A percentile compares a stretch with the other conserved stretches of the same genome.
Evolutionary conservation across 2,888 invertebrate species (phyloP).

Genomic region (Synergus itoensis): DNA sequence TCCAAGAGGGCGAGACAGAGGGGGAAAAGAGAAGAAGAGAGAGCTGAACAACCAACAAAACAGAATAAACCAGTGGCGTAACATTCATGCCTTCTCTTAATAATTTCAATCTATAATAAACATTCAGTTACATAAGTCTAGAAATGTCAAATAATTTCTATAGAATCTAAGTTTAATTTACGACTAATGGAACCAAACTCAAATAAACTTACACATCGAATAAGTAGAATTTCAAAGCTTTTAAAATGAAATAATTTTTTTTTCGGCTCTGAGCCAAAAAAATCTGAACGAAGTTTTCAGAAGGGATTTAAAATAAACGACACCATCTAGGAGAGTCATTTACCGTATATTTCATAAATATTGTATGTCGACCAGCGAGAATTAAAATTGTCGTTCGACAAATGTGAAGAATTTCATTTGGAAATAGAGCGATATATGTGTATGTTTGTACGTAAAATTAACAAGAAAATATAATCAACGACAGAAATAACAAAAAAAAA

Average conservation of each 20-base stretch:
- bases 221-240: too few species aligned
- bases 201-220: too few species aligned
- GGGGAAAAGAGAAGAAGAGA: background rate
- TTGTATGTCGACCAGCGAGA: slow-evolving; percentile 19
- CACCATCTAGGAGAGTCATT: slow-evolving; percentile 25
- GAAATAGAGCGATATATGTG: slow-evolving; percentile 8
- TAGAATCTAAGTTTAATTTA: too few species aligned
- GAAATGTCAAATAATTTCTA: too few species aligned
- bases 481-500: slow-evolving; percentile 11
- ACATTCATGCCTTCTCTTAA: background rate
- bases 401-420: slow-evolving; percentile 12
- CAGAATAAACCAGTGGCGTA: background rate
- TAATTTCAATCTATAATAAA: background rate
- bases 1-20: background rate
- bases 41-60: too few species aligned
- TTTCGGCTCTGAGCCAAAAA: background rate
- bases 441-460: background rate
- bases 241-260: background rate
- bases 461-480: slow-evolving; percentile 17
- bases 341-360: slow-evolving; percentile 32
- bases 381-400: slow-evolving; percentile 14
- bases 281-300: background rate
- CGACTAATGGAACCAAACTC: too few species aligned
- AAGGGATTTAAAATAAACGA: slow-evolving; percentile 15
- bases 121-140: too few species aligned